Evolutionary conservation across 2,888 invertebrate genomes (phyloP).

Genomic region (Cyclophora punctaria): DNA sequence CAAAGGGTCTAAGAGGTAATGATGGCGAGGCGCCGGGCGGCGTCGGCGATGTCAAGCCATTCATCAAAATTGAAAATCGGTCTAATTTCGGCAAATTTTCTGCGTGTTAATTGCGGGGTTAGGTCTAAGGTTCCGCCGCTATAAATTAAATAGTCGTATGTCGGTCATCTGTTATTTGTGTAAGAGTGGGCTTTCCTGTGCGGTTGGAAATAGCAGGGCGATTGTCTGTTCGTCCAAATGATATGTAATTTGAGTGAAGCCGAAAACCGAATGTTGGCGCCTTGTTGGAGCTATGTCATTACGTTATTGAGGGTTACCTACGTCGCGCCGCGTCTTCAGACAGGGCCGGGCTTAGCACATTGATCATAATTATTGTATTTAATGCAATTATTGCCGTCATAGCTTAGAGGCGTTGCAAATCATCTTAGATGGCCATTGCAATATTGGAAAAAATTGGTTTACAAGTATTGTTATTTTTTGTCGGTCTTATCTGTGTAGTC

Average conservation of each 20-base stretch:
- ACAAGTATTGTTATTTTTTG: no score
- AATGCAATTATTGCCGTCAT: no score
- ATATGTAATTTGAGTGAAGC: constrained; percentile 54
- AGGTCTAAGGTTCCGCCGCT: not conserved
- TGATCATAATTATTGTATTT: no score
- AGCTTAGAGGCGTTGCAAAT: no score
- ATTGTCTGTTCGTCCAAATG: constrained; percentile 59
- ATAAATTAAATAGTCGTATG: constrained; percentile 7
- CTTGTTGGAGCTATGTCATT: constrained; percentile 56
- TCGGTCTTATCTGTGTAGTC: no score
- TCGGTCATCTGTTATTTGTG: constrained; percentile 16
- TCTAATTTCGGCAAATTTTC: constrained; percentile 32
- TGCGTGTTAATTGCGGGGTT: not conserved
- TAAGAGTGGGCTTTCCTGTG: constrained; percentile 5
- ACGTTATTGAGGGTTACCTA: constrained; percentile 51
- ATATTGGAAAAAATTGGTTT: no score
- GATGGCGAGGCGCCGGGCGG: constrained; percentile 26
- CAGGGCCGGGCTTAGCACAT: constrained; percentile 34
- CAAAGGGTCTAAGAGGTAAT: constrained; percentile 32
- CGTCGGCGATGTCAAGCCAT: constrained; percentile 22
- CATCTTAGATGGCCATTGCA: no score
- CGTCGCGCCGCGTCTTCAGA: constrained; percentile 35
- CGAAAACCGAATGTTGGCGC: constrained; percentile 63
- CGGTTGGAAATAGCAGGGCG: constrained; percentile 35
- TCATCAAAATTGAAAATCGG: constrained; percentile 47